Base-by-base conservation (phyloP, 2,888 invertebrate genomes). In the Eupithecia exiguata region DNA sequence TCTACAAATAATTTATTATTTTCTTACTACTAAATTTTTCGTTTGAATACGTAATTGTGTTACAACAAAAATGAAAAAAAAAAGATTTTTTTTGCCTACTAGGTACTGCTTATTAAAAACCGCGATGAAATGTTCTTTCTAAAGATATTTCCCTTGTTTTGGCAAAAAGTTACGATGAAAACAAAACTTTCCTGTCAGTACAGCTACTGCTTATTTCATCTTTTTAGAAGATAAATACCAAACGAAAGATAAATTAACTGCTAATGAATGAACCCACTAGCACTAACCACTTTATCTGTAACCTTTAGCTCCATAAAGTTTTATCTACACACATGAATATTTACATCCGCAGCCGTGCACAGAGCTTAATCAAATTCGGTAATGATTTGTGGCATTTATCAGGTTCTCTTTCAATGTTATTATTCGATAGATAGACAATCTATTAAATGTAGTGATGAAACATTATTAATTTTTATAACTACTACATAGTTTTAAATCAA, bases 311-410 rank as follows among this genome's bases (percentile, higher is more conserved):
- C 75, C 74, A 76, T 76, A 73, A 77, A 81, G 80, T 83, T 84
- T 86, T 89, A 90, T 88, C 87, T 77, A 77, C 82, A 82, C 84
- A 82, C 87, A 90, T 92, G 90, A 88, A 89, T 89, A 89, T 90
- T 81, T 80, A 81, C 80, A 82, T 83, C 83, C 80, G 78, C 78
- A 76, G 76, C 78, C 70, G 78, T 77, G 77, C 77, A 78, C 40
- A 69, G 53, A 53, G 65, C 82, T 81, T 84, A 79, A 83, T 83
- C 78, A 80, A 84, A 82, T 80, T 79, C 78, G 74, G 79, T 62
- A 74, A 70, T 75, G 71, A 75, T 79, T 79, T 81, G 80, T 82
- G 77, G 25, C 38, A 16, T 12, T 46, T 72, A 43, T 62, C n/a
- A 18, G 49, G 10, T 30, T 62, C n/a, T 65, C n/a, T 1, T 65